Conservation (phyloP, 1,140 invertebrate genomes). For the Zaprionus taronus region DNA sequence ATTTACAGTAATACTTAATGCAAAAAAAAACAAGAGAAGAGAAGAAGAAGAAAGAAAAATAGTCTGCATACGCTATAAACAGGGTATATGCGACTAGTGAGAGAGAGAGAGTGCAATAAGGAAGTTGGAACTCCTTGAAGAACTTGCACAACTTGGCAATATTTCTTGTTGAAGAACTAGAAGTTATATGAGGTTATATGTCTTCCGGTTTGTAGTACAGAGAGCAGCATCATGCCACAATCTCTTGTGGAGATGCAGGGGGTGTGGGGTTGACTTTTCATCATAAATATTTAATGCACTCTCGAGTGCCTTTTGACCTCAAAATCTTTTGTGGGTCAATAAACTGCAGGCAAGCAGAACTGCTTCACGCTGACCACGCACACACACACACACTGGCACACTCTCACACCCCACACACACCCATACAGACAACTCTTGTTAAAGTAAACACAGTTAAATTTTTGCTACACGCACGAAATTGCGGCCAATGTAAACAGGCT, state of each 20-base stretch:
- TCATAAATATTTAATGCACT: constrained; percentile 4
- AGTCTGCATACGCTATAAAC: neutral
- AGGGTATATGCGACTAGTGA: neutral
- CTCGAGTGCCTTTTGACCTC: constrained; percentile 7
- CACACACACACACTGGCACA: neutral
- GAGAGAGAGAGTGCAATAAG: neutral
- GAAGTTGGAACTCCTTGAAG: too few relatives aligned
- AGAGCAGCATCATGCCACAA: neutral
- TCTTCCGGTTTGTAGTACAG: neutral
- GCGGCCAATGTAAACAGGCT: constrained; percentile 57
- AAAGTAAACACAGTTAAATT: constrained; percentile 45
- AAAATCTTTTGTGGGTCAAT: constrained; percentile 24
- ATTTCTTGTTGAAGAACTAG: too few relatives aligned
- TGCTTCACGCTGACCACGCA: neutral
- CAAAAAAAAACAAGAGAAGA: too few relatives aligned
- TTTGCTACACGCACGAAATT: constrained; percentile 20
- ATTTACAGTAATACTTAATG: constrained; percentile 25
- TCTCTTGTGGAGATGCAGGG: neutral
- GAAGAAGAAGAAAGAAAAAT: neutral
- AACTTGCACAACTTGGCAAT: too few relatives aligned
- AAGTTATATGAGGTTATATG: too few relatives aligned
- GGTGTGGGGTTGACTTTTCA: neutral
- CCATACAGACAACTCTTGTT: constrained; percentile 12
- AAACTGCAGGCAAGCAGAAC: constrained; percentile 6
- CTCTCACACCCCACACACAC: neutral